Conservation (phyloP, 2,113 vertebrate genomes). For the Columba livia region DNA sequence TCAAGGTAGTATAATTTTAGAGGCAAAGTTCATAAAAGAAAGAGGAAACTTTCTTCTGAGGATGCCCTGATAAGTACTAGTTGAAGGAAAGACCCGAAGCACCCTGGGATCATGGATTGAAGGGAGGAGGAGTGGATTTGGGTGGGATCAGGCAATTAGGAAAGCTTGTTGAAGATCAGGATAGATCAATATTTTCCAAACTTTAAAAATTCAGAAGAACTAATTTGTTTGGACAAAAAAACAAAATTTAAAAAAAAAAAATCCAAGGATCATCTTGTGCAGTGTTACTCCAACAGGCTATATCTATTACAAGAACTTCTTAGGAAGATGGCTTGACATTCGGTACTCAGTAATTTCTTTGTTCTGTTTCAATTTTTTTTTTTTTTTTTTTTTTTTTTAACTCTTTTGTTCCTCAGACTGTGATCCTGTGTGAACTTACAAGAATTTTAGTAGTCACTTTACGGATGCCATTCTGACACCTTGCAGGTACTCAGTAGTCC, state of each 20-base stretch:
- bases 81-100: not conserved
- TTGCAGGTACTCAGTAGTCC: not conserved
- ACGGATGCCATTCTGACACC: not conserved
- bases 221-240: not conserved
- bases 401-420: not conserved
- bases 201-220: not conserved
- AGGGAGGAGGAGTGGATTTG: not conserved
- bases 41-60: not conserved
- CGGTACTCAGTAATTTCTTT: not conserved
- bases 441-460: not conserved
- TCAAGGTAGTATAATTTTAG: not conserved
- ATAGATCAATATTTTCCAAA: not conserved
- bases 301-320: not conserved
- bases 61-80: not conserved
- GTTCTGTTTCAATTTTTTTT: not conserved
- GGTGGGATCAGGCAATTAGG: not conserved
- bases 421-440: not conserved
- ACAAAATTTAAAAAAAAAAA: too few relatives aligned
- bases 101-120: not conserved
- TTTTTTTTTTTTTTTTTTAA: not conserved
- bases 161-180: not conserved
- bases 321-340: not conserved
- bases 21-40: not conserved
- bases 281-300: not conserved
- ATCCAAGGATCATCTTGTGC: not conserved